These are phyloP conservation scores for Thalassaphorura encarpata DNA, from an alignment of 1,140 invertebrate genomes.

Conservation along the genomic window DNA sequence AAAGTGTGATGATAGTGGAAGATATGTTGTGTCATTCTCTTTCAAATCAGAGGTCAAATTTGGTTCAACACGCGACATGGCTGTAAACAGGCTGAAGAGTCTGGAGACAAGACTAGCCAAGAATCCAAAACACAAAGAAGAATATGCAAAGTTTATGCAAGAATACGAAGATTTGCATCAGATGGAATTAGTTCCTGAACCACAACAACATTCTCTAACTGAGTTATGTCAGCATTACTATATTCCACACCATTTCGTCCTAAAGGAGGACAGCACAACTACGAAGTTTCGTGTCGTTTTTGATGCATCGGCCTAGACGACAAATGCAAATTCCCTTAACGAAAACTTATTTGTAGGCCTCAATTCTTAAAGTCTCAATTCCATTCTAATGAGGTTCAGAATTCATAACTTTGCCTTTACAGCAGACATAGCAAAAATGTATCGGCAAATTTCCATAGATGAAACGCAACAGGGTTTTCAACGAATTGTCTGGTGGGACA, in stretches of 20 bases:
- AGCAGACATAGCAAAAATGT: slow-evolving; percentile 35
- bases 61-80: slow-evolving; percentile 21
- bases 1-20: slow-evolving; percentile 16
- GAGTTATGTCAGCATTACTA: slow-evolving; percentile 17
- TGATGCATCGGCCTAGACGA: slow-evolving; percentile 16
- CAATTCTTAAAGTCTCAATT: slow-evolving; percentile 35
- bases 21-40: slow-evolving; percentile 29
- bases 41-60: slow-evolving; percentile 22
- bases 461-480: slow-evolving; percentile 30
- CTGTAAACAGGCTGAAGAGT: slow-evolving; percentile 22
- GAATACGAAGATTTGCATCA: slow-evolving; percentile 33
- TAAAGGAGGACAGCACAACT: slow-evolving; percentile 14
- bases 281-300: slow-evolving; percentile 27
- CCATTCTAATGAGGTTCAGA: slow-evolving; percentile 39
- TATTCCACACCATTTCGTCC: slow-evolving; percentile 26
- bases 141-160: slow-evolving; percentile 33
- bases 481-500: slow-evolving; percentile 36
- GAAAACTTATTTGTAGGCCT: slow-evolving; percentile 35
- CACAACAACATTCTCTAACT: slow-evolving; percentile 1
- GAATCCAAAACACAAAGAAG: slow-evolving; percentile 14
- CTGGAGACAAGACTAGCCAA: slow-evolving; percentile 27
- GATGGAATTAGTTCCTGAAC: slow-evolving; percentile 26
- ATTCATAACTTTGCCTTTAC: slow-evolving; percentile 34
- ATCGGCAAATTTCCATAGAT: slow-evolving; percentile 20
- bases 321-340: slow-evolving; percentile 34